These are phyloP conservation scores for Drosophila carrolli DNA, from an alignment of 1,140 invertebrate genomes.

Conservation along the genomic window DNA sequence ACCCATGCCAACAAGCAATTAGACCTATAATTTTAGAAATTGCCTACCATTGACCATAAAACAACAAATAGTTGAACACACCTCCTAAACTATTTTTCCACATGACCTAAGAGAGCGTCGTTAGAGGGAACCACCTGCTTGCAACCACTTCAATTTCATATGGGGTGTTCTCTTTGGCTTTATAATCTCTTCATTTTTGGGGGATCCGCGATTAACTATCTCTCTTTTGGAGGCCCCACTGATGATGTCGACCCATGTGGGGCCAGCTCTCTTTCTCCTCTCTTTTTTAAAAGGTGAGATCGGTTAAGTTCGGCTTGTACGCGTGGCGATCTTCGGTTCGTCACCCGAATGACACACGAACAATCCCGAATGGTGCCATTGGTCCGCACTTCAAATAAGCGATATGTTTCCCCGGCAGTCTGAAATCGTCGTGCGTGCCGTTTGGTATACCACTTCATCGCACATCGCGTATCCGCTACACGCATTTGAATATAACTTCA, in stretches of 20 bases:
- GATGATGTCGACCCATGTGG: constrained; percentile 17
- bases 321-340: constrained; percentile 69
- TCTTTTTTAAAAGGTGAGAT: constrained; percentile 19
- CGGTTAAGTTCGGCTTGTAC: constrained; percentile 33
- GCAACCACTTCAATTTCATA: constrained; percentile 38
- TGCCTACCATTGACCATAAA: constrained; percentile 26
- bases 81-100: constrained; percentile 26
- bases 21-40: constrained; percentile 37
- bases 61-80: constrained; percentile 29
- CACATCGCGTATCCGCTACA: constrained; percentile 14
- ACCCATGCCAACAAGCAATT: constrained; percentile 54
- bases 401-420: constrained; percentile 43
- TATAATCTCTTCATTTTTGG: not conserved
- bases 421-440: constrained; percentile 45
- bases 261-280: not conserved
- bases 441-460: constrained; percentile 32
- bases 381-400: constrained; percentile 3
- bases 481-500: constrained; percentile 24
- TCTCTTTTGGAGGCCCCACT: constrained; percentile 10
- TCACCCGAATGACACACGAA: constrained; percentile 3
- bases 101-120: constrained; percentile 2
- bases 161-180: not conserved
- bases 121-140: constrained; percentile 18
- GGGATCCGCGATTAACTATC: not conserved
- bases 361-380: constrained; percentile 12